phyloP scores from a whole-genome alignment of 2,797 vertebrate species.

The Poecile montanus region DNA sequence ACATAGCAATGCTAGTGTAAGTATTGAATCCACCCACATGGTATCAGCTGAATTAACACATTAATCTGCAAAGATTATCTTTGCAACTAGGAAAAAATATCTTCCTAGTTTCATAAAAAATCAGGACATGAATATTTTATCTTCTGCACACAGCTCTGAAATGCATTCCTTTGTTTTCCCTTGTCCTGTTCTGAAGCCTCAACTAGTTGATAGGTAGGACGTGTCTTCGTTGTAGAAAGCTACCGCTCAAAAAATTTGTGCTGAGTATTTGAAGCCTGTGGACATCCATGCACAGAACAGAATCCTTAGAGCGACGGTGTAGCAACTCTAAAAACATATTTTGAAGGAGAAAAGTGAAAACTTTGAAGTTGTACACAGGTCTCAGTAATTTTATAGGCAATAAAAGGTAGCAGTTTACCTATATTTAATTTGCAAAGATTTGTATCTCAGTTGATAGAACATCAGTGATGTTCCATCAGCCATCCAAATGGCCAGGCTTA shows the following conservation, averaged over 20 bases:
- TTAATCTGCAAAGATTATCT: background rate
- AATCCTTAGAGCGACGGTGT: background rate
- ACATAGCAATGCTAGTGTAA: background rate
- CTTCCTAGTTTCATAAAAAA: background rate
- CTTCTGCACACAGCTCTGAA: background rate
- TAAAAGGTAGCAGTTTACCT: background rate
- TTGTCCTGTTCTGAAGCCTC: background rate
- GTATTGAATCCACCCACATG: background rate
- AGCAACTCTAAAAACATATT: background rate
- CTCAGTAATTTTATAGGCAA: background rate
- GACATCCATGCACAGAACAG: background rate
- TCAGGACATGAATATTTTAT: background rate
- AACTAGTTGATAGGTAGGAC: background rate
- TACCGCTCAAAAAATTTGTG: background rate
- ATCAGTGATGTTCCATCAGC: background rate
- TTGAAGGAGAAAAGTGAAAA: background rate
- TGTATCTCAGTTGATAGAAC: background rate
- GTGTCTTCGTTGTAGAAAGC: background rate
- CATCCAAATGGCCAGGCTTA: background rate
- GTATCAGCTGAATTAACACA: slow-evolving; percentile 33
- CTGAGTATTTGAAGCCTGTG: background rate
- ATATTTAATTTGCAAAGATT: background rate
- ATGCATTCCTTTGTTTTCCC: background rate
- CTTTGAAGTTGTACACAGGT: background rate
- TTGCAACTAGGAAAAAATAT: too few relatives aligned